Evolutionary conservation across 2,113 vertebrate species (phyloP).

Genomic region (Nibea coibor): DNA sequence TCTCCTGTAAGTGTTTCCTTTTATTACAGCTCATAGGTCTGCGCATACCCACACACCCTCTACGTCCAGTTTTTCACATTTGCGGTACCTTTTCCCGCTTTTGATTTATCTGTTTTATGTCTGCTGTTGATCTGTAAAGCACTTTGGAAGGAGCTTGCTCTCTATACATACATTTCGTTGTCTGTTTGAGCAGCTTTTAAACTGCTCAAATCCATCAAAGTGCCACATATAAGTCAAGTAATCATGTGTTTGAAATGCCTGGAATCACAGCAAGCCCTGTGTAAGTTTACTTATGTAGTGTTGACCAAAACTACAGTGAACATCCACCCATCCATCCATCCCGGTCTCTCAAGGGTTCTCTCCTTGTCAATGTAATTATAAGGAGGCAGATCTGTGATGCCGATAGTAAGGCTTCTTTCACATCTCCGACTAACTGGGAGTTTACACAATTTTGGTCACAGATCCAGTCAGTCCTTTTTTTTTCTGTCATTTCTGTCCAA

Average conservation of each 20-base stretch:
- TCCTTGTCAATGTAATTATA: conserved; percentile 80
- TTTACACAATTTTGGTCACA: conserved; percentile 48
- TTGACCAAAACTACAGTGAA: conserved; percentile 46
- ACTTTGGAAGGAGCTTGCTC: neutral
- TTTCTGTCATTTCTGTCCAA: conserved; percentile 23
- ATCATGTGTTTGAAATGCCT: conserved; percentile 14
- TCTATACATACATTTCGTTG: neutral
- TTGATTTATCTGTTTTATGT: conserved; percentile 10
- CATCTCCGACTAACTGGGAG: conserved; percentile 37
- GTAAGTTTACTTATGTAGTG: conserved; percentile 14
- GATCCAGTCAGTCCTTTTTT: conserved; percentile 35
- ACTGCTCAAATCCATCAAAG: conserved; percentile 19
- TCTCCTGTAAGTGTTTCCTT: conserved; percentile 75
- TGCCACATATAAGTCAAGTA: conserved; percentile 9
- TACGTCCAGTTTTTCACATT: neutral
- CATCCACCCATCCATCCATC: conserved; percentile 67
- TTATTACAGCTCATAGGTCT: conserved; percentile 25
- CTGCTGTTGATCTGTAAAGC: conserved; percentile 19
- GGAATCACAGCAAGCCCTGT: conserved; percentile 2
- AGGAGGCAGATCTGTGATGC: conserved; percentile 66
- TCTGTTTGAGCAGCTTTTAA: conserved; percentile 9
- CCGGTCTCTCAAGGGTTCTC: conserved; percentile 75
- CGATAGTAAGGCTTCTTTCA: conserved; percentile 63
- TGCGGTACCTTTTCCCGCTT: conserved; percentile 13
- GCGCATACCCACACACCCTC: neutral